Base-by-base conservation (phyloP, 2,113 vertebrate genomes). In the Rattus rattus region DNA sequence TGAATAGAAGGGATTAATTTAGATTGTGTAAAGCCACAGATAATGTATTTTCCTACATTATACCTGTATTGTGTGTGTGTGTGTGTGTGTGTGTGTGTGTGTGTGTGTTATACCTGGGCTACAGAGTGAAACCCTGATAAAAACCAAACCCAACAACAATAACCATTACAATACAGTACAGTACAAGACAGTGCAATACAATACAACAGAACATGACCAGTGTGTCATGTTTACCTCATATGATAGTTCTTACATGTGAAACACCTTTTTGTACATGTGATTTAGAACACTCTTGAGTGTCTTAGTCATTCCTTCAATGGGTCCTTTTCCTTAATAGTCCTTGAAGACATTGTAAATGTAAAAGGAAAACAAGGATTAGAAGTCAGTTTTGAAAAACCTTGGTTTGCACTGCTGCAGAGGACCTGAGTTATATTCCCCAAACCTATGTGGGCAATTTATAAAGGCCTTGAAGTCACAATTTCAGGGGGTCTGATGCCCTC, bases 11-110 rank as follows among this genome's bases (percentile, higher is more conserved):
- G 94, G 91, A 97, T 98, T 96, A 87, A 52, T 97, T 98, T 96
- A 96, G 97, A 96, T 98, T 98, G 94, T 98, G 94, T 98, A 98
- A 98, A 97, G 97, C 88, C 89, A 97, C 95, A 98, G 97, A 99
- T 96, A 98, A 14, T 88, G 98, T 98, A 98, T 98, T 98, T 98
- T 98, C 97, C 97, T 97, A 98, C 93, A 97, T 91, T 97, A 95
- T 94, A 98, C 94, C 96, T 98, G 95, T 97, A 67, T 43, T 43
- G 2, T 43, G 43, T 43, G 43, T 43, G 43, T 43, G 43, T 43
- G 43, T 43, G 43, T 43, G 43, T 43, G 43, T 43, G 43, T 43
- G 43, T 43, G 43, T 43, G 43, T 43, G 43, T 43, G 43, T 43
- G 43, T 43, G 43, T 43, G 43, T 43, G 43, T 43, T 43, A 3